phyloP scores from a whole-genome alignment of 2,888 invertebrate genomes.

The Dichetophora obliterata region DNA sequence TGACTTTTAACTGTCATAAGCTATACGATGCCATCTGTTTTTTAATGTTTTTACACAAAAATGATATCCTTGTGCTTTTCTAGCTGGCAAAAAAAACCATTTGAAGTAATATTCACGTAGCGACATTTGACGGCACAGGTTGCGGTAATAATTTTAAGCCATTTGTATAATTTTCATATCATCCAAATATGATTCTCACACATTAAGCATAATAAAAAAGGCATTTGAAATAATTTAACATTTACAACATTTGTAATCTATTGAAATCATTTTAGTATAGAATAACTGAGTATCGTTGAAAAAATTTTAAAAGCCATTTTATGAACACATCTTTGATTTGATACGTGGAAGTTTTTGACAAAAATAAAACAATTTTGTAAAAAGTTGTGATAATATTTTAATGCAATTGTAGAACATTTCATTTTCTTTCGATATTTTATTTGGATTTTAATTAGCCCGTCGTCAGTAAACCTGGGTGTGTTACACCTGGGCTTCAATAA shows the following conservation, averaged over 20 bases:
- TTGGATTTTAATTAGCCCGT: too few relatives aligned
- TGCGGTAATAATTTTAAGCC: conserved; percentile 35
- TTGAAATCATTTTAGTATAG: too few relatives aligned
- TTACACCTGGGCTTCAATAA: too few relatives aligned
- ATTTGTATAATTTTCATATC: conserved; percentile 54
- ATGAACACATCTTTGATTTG: too few relatives aligned
- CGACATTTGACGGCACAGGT: conserved; percentile 42
- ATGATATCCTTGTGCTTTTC: conserved; percentile 2
- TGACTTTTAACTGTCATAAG: conserved; percentile 50
- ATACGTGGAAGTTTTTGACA: too few relatives aligned
- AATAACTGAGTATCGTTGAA: too few relatives aligned
- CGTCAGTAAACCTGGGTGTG: too few relatives aligned
- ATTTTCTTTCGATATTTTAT: too few relatives aligned
- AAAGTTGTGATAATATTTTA: too few relatives aligned
- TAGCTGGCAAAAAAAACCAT: conserved; percentile 13
- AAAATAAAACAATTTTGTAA: too few relatives aligned
- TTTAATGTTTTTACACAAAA: conserved; percentile 36
- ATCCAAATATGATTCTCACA: conserved; percentile 50
- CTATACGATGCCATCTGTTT: conserved; percentile 48
- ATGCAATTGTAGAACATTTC: too few relatives aligned
- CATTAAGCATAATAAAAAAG: conserved; percentile 46
- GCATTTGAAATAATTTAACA: conserved; percentile 46
- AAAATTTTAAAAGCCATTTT: too few relatives aligned
- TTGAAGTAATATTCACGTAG: conserved; percentile 44
- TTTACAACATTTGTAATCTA: neutral